These are phyloP conservation scores for Caloenas nicobarica DNA, from an alignment of 2,113 vertebrate species.

Conservation along the genomic window DNA sequence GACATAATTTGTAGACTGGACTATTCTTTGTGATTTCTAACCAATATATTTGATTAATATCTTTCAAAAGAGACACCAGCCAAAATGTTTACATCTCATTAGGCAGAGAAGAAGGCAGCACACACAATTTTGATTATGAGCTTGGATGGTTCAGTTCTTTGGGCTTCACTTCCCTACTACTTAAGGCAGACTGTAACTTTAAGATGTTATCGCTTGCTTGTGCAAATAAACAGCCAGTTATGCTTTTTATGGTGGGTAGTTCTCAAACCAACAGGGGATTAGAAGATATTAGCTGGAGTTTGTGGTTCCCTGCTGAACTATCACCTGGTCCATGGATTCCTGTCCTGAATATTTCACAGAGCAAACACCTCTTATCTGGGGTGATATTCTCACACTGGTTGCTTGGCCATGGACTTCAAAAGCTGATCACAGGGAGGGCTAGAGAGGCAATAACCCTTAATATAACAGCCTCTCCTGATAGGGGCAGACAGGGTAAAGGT, in stretches of 20 bases:
- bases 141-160: conserved; percentile 51
- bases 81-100: conserved; percentile 72
- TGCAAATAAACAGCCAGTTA: conserved; percentile 75
- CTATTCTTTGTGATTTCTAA: conserved; percentile 62
- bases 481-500: conserved; percentile 74
- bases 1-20: conserved; percentile 47
- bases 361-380: conserved; percentile 76
- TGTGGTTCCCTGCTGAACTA: conserved; percentile 71
- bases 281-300: conserved; percentile 70
- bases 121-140: conserved; percentile 42
- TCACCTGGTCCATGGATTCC: conserved; percentile 53
- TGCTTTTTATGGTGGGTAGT: conserved; percentile 73
- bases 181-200: conserved; percentile 71
- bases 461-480: conserved; percentile 64
- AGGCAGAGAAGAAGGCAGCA: conserved; percentile 47
- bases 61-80: conserved; percentile 62
- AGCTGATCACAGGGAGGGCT: conserved; percentile 67
- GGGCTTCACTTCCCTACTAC: conserved; percentile 48
- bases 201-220: conserved; percentile 73
- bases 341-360: conserved; percentile 66
- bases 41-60: conserved; percentile 68
- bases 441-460: conserved; percentile 76
- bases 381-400: conserved; percentile 72
- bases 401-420: conserved; percentile 84
- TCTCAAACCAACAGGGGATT: conserved; percentile 74